A percentile compares a stretch with the other conserved stretches of the same genome.
These are phyloP conservation scores for Plodia interpunctella DNA, from an alignment of 1,140 invertebrate genomes.

Conservation along the genomic window DNA sequence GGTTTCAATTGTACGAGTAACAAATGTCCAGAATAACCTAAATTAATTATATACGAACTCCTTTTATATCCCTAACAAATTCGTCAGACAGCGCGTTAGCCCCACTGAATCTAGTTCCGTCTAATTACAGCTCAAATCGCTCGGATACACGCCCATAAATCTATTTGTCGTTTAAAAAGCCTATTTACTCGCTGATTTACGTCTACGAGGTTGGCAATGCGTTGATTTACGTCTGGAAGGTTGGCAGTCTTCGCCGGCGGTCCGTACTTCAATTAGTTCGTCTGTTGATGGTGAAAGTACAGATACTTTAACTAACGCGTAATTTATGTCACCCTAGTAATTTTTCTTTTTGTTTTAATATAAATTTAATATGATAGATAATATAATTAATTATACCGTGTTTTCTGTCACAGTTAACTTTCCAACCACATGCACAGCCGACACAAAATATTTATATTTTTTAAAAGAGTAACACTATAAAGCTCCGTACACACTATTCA, in stretches of 20 bases:
- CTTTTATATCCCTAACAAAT: background rate
- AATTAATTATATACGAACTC: background rate
- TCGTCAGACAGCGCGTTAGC: background rate
- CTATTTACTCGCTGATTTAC: constrained; percentile 48
- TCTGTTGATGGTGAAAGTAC: background rate
- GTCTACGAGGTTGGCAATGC: constrained; percentile 23
- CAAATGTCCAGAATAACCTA: background rate
- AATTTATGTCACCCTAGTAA: constrained; percentile 21
- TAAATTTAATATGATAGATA: too few relatives aligned
- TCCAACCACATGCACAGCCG: too few relatives aligned
- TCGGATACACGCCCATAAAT: constrained; percentile 35
- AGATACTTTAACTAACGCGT: constrained; percentile 25
- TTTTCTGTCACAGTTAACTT: too few relatives aligned
- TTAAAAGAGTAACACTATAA: background rate
- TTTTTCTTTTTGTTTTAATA: constrained; percentile 23
- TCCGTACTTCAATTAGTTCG: background rate
- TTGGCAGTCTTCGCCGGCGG: constrained; percentile 1
- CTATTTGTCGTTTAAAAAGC: constrained; percentile 37
- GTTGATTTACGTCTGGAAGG: constrained; percentile 14
- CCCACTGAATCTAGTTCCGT: background rate
- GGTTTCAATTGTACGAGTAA: background rate
- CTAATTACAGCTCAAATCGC: constrained; percentile 16
- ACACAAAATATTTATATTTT: constrained; percentile 15
- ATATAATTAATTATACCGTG: too few relatives aligned
- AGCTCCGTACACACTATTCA: background rate